Base-by-base conservation (phyloP, 2,888 invertebrate genomes). In the Heliothis peltigera region DNA sequence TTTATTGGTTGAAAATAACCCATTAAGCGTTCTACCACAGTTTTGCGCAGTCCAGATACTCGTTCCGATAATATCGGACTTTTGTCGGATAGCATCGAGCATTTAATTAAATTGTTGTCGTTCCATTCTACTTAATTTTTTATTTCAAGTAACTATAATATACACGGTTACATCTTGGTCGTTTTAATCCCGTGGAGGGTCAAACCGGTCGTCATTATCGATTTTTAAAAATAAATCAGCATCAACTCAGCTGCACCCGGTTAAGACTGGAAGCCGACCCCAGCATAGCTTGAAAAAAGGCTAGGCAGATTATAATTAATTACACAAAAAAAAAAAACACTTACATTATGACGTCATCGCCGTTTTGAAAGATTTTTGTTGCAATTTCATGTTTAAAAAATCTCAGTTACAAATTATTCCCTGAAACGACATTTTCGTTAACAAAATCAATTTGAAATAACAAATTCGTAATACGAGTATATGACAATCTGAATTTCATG, bases 31-130 rank as follows among this genome's bases (percentile, higher is more conserved):
- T 35, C 21, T n/a, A n/a, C n/a, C n/a, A n/a, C n/a, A n/a, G n/a
- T n/a, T n/a, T n/a, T 32, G 43, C 18, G 15, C 22, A n/a, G 39
- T 32, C 48, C 32, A 28, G 3, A 32, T 35, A 49, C 17, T 55
- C 43, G 59, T 64, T 39, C 42, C 39, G 52, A 54, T 53, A 58
- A 58, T 59, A 46, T 64, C 46, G 47, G 32, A 47, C 54, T 43
- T 54, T 25, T 54, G 25, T 44, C 25, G 4, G 54, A 44, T 44
- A 54, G 43, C 22, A 54, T 44, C 54, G 28, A 43, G 46, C 44
- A 19, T 53, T 48, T 43, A 64, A 64, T 64, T 53, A 54, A 48
- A 59, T 54, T 52, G 53, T 53, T 53, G 43, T 47, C 48, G 18
- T 43, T 56, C 49, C 18, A 22, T n/a, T 49, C 43, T 32, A 32